phyloP scores from a whole-genome alignment of 64 coral and sea anemone species.

The Stylophora pistillata region DNA sequence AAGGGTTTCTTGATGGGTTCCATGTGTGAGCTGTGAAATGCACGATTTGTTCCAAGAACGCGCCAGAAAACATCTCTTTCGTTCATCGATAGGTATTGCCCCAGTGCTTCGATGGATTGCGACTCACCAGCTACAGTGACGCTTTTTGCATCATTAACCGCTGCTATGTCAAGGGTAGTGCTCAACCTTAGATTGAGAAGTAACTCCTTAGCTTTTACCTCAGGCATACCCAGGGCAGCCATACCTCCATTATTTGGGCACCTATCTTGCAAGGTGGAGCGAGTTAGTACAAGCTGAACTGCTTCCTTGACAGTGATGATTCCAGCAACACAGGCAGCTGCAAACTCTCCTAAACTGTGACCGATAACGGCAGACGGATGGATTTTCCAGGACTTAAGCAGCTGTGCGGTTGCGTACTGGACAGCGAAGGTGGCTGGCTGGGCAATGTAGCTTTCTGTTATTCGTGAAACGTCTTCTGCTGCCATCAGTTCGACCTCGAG shows the following conservation, averaged over 20 bases:
- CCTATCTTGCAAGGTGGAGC: conserved; percentile 56
- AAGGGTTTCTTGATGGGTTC: conserved; percentile 49
- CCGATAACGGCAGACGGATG: conserved; percentile 76
- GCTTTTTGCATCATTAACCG: conserved; percentile 61
- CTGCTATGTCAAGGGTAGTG: conserved; percentile 32
- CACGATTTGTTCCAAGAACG: conserved; percentile 60
- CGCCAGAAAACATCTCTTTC: conserved; percentile 57
- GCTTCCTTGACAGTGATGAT: conserved; percentile 61
- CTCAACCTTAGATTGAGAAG: conserved; percentile 27
- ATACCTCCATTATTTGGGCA: conserved; percentile 65
- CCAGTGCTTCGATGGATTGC: conserved; percentile 46
- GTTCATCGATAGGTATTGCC: conserved; percentile 29
- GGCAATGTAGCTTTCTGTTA: conserved; percentile 47
- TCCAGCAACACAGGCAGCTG: conserved; percentile 62
- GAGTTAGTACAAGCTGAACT: conserved; percentile 62
- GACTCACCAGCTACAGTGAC: conserved; percentile 71
- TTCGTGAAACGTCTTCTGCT: conserved; percentile 47
- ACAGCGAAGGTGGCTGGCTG: conserved; percentile 76
- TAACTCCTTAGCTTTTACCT: conserved; percentile 15
- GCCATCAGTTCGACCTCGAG: conserved; percentile 51
- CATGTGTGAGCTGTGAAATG: conserved; percentile 83
- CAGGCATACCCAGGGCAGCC: conserved; percentile 75
- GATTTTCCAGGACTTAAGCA: conserved; percentile 77
- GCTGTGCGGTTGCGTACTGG: conserved; percentile 64
- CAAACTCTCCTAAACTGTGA: conserved; percentile 83